Evolutionary conservation across 2,888 invertebrate species (phyloP).

Genomic region (Kryphioiulus occultus): DNA sequence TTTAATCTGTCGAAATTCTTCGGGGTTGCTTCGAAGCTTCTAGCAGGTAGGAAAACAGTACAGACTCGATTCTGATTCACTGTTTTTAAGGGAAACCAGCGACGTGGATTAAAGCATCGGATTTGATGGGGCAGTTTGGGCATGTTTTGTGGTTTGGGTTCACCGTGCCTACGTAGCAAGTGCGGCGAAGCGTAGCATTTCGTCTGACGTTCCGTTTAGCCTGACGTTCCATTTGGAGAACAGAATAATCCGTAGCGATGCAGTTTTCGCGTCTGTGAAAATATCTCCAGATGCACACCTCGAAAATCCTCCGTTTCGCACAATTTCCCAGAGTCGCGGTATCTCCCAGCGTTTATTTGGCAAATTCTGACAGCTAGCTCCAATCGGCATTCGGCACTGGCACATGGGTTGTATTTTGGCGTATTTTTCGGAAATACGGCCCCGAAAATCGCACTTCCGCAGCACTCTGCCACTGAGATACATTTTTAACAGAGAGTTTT

Average conservation of each 20-base stretch:
- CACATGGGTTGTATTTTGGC: conserved; percentile 20
- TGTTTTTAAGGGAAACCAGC: no score
- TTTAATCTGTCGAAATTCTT: no score
- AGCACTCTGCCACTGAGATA: neutral
- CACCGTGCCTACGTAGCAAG: no score
- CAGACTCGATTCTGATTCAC: no score
- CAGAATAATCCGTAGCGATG: neutral
- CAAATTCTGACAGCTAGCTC: neutral
- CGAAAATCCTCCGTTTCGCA: neutral
- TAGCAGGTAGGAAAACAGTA: no score
- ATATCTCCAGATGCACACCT: conserved; percentile 2
- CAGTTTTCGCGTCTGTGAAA: neutral
- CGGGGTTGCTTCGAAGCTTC: no score
- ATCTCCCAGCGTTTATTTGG: neutral
- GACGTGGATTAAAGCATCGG: no score
- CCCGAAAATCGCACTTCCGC: neutral
- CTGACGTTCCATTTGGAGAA: neutral
- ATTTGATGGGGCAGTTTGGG: no score
- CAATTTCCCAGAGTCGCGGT: neutral
- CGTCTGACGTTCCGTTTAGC: no score
- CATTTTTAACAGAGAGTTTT: neutral
- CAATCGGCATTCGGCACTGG: neutral
- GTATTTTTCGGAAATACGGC: neutral
- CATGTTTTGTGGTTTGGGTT: no score
- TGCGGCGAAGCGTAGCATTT: neutral